Percentiles rank a stretch among this genome's conserved stretches.
phyloP scores from a whole-genome alignment of 2,113 vertebrate genomes.

The Triplophysa siluroides region DNA sequence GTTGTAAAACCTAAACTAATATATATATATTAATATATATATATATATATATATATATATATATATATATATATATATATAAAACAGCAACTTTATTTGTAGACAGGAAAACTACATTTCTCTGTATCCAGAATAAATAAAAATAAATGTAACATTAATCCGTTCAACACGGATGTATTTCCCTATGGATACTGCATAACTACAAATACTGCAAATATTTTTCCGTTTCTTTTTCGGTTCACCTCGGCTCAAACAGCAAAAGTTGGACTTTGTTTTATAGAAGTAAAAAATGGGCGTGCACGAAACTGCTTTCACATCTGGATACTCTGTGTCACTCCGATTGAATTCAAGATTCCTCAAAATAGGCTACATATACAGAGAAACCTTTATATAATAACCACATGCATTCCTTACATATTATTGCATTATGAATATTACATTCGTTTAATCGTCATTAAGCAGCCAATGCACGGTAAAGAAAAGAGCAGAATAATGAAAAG shows the following conservation, averaged over 20 bases:
- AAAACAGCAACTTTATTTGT: no score
- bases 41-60: no score
- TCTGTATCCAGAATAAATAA: no score
- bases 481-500: not conserved
- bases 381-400: not conserved
- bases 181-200: no score
- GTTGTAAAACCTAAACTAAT: no score
- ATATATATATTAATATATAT: no score
- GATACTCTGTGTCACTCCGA: not conserved
- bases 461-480: not conserved
- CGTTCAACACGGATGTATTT: no score
- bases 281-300: not conserved
- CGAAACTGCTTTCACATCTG: not conserved
- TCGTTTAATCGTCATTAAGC: not conserved
- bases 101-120: no score
- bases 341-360: no score
- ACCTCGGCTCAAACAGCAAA: not conserved
- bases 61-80: no score
- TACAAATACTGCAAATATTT: not conserved
- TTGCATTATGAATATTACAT: not conserved
- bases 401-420: not conserved
- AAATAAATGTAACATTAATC: no score
- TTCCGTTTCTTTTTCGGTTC: not conserved
- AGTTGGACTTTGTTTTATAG: slow-evolving; percentile 36
- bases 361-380: not conserved